These are phyloP conservation scores for Mugil cephalus DNA, from an alignment of 2,113 vertebrate genomes.

Conservation along the genomic window DNA sequence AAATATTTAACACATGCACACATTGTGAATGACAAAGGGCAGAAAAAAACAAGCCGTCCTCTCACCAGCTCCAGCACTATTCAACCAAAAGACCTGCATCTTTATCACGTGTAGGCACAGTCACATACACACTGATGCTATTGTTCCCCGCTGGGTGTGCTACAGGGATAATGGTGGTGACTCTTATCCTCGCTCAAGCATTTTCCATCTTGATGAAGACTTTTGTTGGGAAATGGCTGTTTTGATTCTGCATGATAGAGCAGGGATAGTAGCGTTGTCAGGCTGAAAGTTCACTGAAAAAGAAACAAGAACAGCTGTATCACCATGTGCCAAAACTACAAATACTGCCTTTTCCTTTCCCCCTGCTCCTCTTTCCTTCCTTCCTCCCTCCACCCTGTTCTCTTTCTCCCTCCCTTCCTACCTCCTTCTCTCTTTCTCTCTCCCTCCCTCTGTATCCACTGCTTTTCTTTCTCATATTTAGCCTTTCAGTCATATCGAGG, in stretches of 20 bases:
- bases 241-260: slow-evolving; percentile 22
- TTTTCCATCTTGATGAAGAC: slow-evolving; percentile 26
- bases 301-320: slow-evolving; percentile 48
- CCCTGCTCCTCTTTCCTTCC: slow-evolving; percentile 41
- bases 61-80: neutral
- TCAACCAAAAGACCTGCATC: neutral
- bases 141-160: slow-evolving; percentile 43
- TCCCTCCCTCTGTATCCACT: slow-evolving; percentile 27
- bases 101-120: slow-evolving; percentile 1
- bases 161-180: slow-evolving; percentile 26
- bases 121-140: slow-evolving; percentile 13
- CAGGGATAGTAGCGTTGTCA: slow-evolving; percentile 11
- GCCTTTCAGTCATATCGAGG: slow-evolving; percentile 42
- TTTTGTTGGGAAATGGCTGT: slow-evolving; percentile 7
- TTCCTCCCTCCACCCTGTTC: slow-evolving; percentile 34
- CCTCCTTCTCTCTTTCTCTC: slow-evolving; percentile 13
- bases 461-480: slow-evolving; percentile 25
- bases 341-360: slow-evolving; percentile 45
- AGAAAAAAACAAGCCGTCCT: slow-evolving; percentile 10
- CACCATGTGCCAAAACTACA: slow-evolving; percentile 64
- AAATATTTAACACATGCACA: slow-evolving; percentile 68
- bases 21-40: slow-evolving; percentile 61
- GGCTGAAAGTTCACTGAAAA: slow-evolving; percentile 53
- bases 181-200: slow-evolving; percentile 14
- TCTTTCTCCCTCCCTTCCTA: slow-evolving; percentile 2